phyloP scores from a whole-genome alignment of 2,797 vertebrate genomes.

The Propithecus deckenii region DNA sequence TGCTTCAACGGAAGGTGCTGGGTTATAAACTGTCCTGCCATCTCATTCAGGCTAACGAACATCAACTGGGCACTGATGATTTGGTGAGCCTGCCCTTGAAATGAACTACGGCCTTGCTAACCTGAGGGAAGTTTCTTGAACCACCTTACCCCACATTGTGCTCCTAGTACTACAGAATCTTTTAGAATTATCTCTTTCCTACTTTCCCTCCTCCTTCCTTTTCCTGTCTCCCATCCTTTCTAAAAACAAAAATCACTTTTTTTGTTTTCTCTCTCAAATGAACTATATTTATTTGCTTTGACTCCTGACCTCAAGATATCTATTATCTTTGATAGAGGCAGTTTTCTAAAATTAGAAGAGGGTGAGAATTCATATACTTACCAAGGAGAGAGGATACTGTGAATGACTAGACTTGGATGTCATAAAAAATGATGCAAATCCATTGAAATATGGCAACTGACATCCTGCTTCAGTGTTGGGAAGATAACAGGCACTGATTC shows the following conservation, averaged over 20 bases:
- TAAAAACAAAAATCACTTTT: not conserved
- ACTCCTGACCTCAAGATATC: not conserved
- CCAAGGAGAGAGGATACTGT: not conserved
- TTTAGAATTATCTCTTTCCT: not conserved
- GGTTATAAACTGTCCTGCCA: not conserved
- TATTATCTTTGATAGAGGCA: not conserved
- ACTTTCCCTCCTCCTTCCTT: not conserved
- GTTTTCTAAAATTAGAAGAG: not conserved
- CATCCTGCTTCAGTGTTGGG: not conserved
- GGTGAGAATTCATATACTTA: not conserved
- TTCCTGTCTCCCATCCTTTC: not conserved
- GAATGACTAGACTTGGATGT: not conserved
- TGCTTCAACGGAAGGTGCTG: not conserved
- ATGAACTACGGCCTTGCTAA: not conserved
- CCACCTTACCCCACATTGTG: not conserved
- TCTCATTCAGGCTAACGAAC: not conserved
- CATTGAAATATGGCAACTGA: not conserved
- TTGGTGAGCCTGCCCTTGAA: not conserved
- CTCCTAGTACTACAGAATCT: not conserved
- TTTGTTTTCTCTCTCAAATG: not conserved
- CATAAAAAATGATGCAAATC: not conserved
- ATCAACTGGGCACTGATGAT: not conserved
- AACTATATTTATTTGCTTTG: not conserved
- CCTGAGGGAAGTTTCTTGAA: not conserved
- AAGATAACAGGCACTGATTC: not conserved